Evolutionary conservation across 2,888 invertebrate species (phyloP).

Genomic region (Seira ritae): DNA sequence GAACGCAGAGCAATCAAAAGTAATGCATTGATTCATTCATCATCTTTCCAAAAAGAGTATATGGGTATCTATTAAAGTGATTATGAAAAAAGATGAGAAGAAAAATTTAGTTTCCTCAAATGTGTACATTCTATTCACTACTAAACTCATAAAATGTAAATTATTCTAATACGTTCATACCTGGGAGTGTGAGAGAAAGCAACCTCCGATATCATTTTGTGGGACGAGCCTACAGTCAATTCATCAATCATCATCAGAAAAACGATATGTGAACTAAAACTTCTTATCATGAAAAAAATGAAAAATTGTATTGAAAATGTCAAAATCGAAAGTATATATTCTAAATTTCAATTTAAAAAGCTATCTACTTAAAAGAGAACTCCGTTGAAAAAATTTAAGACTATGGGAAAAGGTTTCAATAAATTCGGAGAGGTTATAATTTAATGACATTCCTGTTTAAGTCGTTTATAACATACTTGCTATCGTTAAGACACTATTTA

Average conservation of each 20-base stretch:
- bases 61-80: neutral
- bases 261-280: slow-evolving; percentile 16
- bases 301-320: slow-evolving; percentile 5
- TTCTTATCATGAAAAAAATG: slow-evolving; percentile 1
- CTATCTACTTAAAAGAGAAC: neutral
- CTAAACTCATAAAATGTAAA: neutral
- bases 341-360: neutral
- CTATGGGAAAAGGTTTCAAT: slow-evolving; percentile 9
- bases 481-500: too few species aligned
- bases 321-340: neutral
- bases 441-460: slow-evolving; percentile 8
- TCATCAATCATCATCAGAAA: slow-evolving; percentile 14
- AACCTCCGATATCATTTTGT: slow-evolving; percentile 12
- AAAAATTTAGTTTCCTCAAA: slow-evolving; percentile 2
- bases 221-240: neutral
- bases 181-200: slow-evolving; percentile 1
- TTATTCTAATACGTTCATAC: neutral
- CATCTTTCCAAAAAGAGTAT: neutral
- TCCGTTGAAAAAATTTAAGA: neutral
- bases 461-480: too few species aligned
- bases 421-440: slow-evolving; percentile 4
- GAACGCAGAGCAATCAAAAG: slow-evolving; percentile 53
- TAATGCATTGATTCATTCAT: neutral
- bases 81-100: neutral
- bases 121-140: neutral